Base-by-base conservation (phyloP, 2,797 vertebrate species). In the Ceryle rudis region DNA sequence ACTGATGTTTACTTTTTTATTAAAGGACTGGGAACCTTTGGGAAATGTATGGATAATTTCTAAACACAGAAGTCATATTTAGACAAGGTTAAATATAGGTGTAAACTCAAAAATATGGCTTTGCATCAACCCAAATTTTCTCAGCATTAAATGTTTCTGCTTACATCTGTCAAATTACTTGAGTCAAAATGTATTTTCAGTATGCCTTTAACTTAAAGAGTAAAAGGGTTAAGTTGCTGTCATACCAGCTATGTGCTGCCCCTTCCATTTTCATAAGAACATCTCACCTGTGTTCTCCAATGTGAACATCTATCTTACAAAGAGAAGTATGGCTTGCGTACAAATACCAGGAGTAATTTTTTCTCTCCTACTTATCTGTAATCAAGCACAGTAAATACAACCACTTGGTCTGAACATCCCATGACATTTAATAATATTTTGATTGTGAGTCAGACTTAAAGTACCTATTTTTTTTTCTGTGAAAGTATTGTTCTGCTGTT, bases 1-100 rank as follows among this genome's bases (percentile, higher is more conserved):
- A 66, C 6, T 41, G 46, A 64, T 86, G 26, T 90, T 90, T 95
- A 52, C 16, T 28, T 5, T 71, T 84, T 82, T 52, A 67, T 52
- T 7, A 86, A 94, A 92, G 26, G 60, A 86, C 41, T 80, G 31
- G 17, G 64, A 91, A 86, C 42, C 62, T 92, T 86, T 79, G 77
- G 52, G 52, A 93, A 92, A 86, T 91, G 49, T 44, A 28, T 57
- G 35, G 62, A 64, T 94, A 88, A 93, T 95, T 86, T 67, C 55
- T 84, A 64, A 95, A 88, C n/a, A 35, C 47, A 57, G 70, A 78
- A 60, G 67, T 90, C 89, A 47, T 80, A 80, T 87, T 89, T 89
- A 89, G 86, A 94, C 90, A 92, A 89, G 83, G 92, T 94, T 96
- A 93, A 96, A 93, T 95, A 93, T 78, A 86, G 60, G 86, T 93